Evolutionary conservation across 2,113 vertebrate genomes (phyloP).

Genomic region (Pomatostomus ruficeps): DNA sequence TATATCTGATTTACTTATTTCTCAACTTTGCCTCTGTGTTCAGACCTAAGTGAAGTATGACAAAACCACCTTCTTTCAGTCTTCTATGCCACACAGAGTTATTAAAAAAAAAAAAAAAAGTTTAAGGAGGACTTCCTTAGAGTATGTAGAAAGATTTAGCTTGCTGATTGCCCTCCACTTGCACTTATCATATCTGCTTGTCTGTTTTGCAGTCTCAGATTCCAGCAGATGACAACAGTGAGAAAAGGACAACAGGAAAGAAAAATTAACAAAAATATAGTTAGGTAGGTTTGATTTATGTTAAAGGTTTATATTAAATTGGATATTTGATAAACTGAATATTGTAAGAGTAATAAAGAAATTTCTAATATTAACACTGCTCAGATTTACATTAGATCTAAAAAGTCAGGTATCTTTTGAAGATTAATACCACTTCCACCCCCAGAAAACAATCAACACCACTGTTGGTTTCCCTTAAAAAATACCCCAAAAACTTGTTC

Average conservation of each 20-base stretch:
- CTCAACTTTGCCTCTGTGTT: neutral
- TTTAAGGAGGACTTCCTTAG: neutral
- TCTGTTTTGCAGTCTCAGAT: neutral
- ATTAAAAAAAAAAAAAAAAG: neutral
- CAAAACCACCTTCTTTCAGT: neutral
- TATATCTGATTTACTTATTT: neutral
- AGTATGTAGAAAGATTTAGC: neutral
- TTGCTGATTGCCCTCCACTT: neutral
- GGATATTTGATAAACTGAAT: neutral
- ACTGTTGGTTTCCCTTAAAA: neutral
- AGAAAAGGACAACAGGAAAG: neutral
- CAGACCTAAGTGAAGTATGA: neutral
- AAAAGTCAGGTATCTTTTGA: neutral
- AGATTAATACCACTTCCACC: neutral
- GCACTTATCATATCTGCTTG: neutral
- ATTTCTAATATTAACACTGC: neutral
- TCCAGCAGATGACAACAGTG: neutral
- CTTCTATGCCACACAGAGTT: neutral
- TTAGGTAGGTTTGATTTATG: neutral
- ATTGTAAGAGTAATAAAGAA: neutral
- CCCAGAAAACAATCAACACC: accelerated
- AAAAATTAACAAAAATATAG: neutral
- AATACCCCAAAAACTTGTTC: too few species aligned
- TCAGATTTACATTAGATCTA: neutral
- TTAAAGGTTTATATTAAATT: neutral